Base-by-base conservation (phyloP, 1,140 invertebrate species). In the Drosophila bocqueti region DNA sequence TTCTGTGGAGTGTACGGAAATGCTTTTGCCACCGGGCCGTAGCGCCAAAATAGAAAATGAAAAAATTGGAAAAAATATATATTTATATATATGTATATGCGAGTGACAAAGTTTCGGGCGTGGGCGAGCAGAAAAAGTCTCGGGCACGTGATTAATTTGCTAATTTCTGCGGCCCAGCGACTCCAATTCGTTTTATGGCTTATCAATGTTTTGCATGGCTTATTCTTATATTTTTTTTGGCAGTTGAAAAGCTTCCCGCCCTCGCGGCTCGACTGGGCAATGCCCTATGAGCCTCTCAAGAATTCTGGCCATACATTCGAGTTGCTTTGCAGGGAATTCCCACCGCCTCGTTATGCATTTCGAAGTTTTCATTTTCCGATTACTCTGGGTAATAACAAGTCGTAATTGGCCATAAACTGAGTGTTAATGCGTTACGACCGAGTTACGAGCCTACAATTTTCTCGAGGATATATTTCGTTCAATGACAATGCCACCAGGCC, bases 1-100 rank as follows among this genome's bases (percentile, higher is more conserved):
- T 63, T 71, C 62, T 66, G 36, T 34, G 61, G 65, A 50, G 66
- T 65, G 87, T 80, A 77, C 85, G 81, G 77, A 87, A 83, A 87
- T 82, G 61, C 62, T 62, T 34, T 72, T 63, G 65, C 67, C 43
- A 58, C 45, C 58, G 40, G 31, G 7, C 29, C 26, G 36, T 43
- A 49, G 43, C 29, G 45, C 64, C 60, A 86, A 81, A 79, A 86
- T 82, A 82, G 79, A 81, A 71, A 77, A 76, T 26, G 34, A 4
- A 43, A 43, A 63, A 57, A 40, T 57, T 24, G 18, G 24, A 11
- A 18, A 15, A 34, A 54, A 40, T 1, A 24, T 40, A 16, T 40
- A 40, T 24, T 31, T 47, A 8, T 47, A 59, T 43, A 52, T 43
- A 18, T 9, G 4, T 26, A 26, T 29, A 29, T 29, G 29, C 29